Evolutionary conservation across 2,797 vertebrate species (phyloP), one percentile per base, ranked within the genome.

Genomic region (Catamblyrhynchus diadema): DNA sequence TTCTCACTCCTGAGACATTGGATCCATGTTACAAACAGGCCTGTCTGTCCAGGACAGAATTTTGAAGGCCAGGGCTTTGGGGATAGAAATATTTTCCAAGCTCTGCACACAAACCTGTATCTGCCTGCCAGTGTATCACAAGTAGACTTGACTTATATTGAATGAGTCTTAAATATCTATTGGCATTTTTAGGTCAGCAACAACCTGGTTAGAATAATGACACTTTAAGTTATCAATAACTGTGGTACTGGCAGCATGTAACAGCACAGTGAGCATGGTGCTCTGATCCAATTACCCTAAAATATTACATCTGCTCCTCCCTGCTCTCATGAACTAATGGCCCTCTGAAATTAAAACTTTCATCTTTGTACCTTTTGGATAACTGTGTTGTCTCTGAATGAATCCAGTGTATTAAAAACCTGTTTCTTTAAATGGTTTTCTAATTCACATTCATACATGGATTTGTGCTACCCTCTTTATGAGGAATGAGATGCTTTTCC

Each of bases 81-180:
- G 56, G 64, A 23, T 54, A 12, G 19, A 25, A 27, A 6, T n/a
- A 0, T 45, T 62, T 70, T 14, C 39, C 65, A 78, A 53, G 37
- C 25, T 62, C 47, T 30, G 47, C 59, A 62, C 32, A 35, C 60
- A 44, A 75, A 33, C 9, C 19, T 1, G 0, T 8, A 11, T 44
- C 57, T 74, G 32, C 22, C 41, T 71, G 41, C 28, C 61, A 37
- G 18, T 7, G 33, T 19, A 32, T 44, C 42, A 44, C 33, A 35
- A 15, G 19, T 5, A 74, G 48, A 22, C 13, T 74, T 0, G 0
- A 3, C 30, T 15, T 5, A 12, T 28, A 71, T 3, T 66, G 62
- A 67, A 67, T 24, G 15, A 47, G 6, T 67, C 41, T 72, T 47
- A 35, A 59, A 30, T 11, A 64, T 24, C 35, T 73, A 18, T 48